Evolutionary conservation across 1,140 invertebrate species (phyloP).

Genomic region (Halesus radiatus): DNA sequence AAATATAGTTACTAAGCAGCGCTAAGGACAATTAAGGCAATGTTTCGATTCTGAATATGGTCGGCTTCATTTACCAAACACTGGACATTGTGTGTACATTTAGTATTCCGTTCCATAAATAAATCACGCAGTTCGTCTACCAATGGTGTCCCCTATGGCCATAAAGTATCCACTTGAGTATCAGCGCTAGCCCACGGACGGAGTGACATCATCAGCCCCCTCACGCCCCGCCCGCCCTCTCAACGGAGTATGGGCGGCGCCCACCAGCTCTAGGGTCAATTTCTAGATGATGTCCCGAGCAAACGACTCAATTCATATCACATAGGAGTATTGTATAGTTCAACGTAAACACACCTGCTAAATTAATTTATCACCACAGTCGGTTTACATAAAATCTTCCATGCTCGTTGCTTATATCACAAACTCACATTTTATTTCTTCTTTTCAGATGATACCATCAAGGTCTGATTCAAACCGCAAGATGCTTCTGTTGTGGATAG

Average conservation of each 20-base stretch:
- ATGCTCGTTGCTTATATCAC: no score
- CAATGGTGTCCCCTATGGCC: slow-evolving; percentile 19
- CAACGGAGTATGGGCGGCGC: slow-evolving; percentile 18
- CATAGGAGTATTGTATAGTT: background rate
- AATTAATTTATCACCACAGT: no score
- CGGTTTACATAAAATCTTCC: no score
- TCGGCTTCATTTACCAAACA: no score
- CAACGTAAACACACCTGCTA: no score
- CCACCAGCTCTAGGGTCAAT: slow-evolving; percentile 32
- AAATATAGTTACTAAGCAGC: no score
- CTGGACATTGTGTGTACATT: no score
- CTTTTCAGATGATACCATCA: slow-evolving; percentile 8
- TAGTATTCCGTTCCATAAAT: background rate
- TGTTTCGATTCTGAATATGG: no score
- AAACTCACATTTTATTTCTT: background rate
- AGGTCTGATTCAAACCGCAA: background rate
- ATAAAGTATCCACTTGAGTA: slow-evolving; percentile 49
- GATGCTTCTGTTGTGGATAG: slow-evolving; percentile 8
- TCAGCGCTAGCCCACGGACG: slow-evolving; percentile 38
- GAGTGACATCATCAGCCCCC: slow-evolving; percentile 53
- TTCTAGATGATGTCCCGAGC: slow-evolving; percentile 19
- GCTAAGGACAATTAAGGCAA: no score
- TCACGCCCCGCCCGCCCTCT: slow-evolving; percentile 8
- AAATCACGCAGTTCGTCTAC: background rate
- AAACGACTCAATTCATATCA: slow-evolving; percentile 12